Conservation (phyloP, 2,888 invertebrate genomes). For the Timema podura region DNA sequence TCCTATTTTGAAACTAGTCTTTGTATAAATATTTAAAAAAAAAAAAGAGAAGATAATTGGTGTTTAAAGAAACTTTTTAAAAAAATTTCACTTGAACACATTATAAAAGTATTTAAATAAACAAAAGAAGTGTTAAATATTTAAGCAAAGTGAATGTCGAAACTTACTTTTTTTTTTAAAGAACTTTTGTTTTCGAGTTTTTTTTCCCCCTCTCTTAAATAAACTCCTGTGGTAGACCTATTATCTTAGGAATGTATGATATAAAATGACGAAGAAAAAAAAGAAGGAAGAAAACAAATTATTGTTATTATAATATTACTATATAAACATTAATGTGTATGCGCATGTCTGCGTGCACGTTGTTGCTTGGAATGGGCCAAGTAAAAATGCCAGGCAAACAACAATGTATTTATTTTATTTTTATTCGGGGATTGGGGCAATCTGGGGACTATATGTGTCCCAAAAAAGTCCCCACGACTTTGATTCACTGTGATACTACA, state of each 20-base stretch:
- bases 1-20: slow-evolving; percentile 52
- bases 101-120: slow-evolving; percentile 7
- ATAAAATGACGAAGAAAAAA: not conserved
- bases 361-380: slow-evolving; percentile 23
- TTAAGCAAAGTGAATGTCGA: slow-evolving; percentile 5
- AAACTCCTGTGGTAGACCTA: too few relatives aligned
- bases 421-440: slow-evolving; percentile 29
- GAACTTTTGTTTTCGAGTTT: not conserved
- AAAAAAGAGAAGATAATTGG: slow-evolving; percentile 17
- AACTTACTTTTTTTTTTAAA: slow-evolving; percentile 7
- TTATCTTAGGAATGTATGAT: not conserved
- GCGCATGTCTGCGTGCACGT: slow-evolving; percentile 18
- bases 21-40: slow-evolving; percentile 31
- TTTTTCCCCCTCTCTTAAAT: too few relatives aligned
- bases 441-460: slow-evolving; percentile 24
- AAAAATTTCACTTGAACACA: slow-evolving; percentile 13
- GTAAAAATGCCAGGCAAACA: slow-evolving; percentile 14
- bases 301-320: slow-evolving; percentile 20
- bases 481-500: slow-evolving; percentile 35
- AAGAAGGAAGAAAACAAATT: slow-evolving; percentile 8
- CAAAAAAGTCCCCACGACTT: slow-evolving; percentile 23
- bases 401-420: slow-evolving; percentile 21
- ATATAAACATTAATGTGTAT: slow-evolving; percentile 22
- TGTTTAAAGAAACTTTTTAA: slow-evolving; percentile 15
- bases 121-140: slow-evolving; percentile 11